Conservation (phyloP, 2,888 invertebrate species). For the Erynnis tages region DNA sequence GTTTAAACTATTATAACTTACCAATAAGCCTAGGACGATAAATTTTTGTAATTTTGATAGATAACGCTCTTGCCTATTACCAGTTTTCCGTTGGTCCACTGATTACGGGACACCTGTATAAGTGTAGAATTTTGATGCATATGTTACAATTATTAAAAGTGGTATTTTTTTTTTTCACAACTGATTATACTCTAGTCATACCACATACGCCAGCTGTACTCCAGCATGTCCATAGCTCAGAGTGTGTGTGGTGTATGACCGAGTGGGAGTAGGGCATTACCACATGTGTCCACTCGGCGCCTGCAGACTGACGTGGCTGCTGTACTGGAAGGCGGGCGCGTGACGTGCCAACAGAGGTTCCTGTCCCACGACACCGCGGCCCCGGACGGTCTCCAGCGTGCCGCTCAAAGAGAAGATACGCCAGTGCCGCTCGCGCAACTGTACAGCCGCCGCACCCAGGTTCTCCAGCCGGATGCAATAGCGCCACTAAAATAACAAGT, state of each 20-base stretch:
- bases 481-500: slow-evolving; percentile 85
- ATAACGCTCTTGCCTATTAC: no score
- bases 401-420: slow-evolving; percentile 97
- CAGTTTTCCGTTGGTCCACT: no score
- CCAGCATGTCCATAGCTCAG: no score
- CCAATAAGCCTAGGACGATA: no score
- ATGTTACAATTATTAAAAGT: no score
- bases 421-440: slow-evolving; percentile 98
- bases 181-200: no score
- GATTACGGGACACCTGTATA: no score
- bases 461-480: slow-evolving; percentile 99
- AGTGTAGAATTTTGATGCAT: no score
- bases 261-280: slow-evolving; percentile 71
- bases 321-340: slow-evolving; percentile 98
- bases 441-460: slow-evolving; percentile 92
- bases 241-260: no score
- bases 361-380: slow-evolving; percentile 98
- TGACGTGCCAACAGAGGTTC: slow-evolving; percentile 95
- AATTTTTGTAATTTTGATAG: no score
- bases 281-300: slow-evolving; percentile 99
- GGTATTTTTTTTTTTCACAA: no score
- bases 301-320: slow-evolving; percentile 97
- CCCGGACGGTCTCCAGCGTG: slow-evolving; percentile 96
- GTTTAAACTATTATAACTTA: no score
- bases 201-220: background rate